Percentiles rank a stretch among this genome's conserved stretches.
Conservation (phyloP, 2,113 vertebrate genomes). For the Gallinago undulata region DNA sequence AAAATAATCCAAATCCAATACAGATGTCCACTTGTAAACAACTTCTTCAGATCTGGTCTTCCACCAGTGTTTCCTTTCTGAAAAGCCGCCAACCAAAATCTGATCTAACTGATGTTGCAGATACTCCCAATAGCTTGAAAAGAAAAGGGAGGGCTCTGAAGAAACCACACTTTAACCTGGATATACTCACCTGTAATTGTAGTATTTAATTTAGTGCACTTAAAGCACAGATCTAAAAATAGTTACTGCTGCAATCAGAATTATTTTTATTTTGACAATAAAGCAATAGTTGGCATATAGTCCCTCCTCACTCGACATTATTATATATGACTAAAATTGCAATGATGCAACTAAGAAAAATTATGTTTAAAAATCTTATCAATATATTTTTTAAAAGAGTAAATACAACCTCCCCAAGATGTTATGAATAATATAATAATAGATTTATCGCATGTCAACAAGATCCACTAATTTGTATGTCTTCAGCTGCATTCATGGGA, state of each 20-base stretch:
- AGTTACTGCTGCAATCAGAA: background rate
- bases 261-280: background rate
- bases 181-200: background rate
- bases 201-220: background rate
- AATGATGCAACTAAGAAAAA: background rate
- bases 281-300: background rate
- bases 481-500: background rate
- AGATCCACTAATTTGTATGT: background rate
- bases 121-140: background rate
- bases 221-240: background rate
- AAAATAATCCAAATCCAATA: background rate
- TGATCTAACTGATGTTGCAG: background rate
- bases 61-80: background rate
- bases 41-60: background rate
- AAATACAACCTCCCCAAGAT: accelerated
- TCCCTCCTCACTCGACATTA: background rate
- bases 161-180: background rate
- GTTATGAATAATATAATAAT: background rate
- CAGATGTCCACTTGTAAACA: background rate
- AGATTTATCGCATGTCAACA: background rate
- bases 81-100: background rate
- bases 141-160: background rate
- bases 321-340: background rate
- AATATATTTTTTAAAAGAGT: background rate
- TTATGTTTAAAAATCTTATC: background rate